Percentiles rank a stretch among this genome's conserved stretches.
Evolutionary conservation across 1,140 invertebrate genomes (phyloP).

Genomic region (Pogonomyrmex californicus): DNA sequence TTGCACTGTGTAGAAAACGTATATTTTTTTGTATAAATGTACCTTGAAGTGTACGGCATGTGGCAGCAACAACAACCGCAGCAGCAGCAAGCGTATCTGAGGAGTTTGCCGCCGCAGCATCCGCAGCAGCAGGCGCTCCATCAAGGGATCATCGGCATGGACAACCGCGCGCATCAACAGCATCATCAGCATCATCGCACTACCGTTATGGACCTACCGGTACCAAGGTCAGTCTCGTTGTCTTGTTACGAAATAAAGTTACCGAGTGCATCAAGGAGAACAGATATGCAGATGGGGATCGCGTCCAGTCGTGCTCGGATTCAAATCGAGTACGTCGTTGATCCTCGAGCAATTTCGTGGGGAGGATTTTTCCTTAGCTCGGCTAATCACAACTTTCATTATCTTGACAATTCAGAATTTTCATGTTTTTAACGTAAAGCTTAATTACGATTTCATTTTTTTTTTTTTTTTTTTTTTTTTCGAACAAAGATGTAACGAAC

Average conservation of each 20-base stretch:
- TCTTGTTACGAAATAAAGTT: constrained; percentile 66
- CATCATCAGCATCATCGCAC: constrained; percentile 61
- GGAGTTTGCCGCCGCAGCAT: constrained; percentile 66
- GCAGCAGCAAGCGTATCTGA: constrained; percentile 69
- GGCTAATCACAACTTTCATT: not conserved
- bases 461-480: not conserved
- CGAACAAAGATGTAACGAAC: not conserved
- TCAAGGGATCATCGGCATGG: constrained; percentile 52
- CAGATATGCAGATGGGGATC: constrained; percentile 29
- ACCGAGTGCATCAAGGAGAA: constrained; percentile 44
- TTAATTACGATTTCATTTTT: not conserved
- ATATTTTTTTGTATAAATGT: constrained; percentile 55
- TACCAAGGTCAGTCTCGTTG: constrained; percentile 75
- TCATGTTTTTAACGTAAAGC: too few species aligned
- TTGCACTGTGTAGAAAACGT: not conserved
- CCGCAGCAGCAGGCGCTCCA: constrained; percentile 60
- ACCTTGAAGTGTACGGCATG: constrained; percentile 68
- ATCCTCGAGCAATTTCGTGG: not conserved
- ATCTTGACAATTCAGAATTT: not conserved
- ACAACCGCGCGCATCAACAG: constrained; percentile 49
- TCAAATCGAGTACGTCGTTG: not conserved
- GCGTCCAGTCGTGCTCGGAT: constrained; percentile 7
- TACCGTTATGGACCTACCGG: constrained; percentile 67
- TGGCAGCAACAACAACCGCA: constrained; percentile 73
- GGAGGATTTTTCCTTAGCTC: not conserved